Conservation (phyloP, 2,113 vertebrate species). For the Grammomys surdaster region DNA sequence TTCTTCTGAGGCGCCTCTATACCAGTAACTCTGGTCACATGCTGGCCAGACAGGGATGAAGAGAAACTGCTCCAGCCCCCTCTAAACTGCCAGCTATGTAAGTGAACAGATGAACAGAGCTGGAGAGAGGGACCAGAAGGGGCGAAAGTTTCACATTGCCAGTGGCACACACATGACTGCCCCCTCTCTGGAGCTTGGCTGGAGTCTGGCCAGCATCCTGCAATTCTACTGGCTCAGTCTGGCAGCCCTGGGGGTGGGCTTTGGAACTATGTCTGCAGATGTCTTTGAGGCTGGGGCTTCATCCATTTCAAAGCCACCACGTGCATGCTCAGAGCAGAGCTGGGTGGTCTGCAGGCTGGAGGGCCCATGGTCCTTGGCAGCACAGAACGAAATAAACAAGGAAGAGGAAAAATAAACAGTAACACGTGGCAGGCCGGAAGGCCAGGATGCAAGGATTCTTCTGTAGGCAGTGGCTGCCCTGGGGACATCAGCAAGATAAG, state of each 20-base stretch:
- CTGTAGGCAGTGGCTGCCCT: fast-evolving
- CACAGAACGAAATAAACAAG: not conserved
- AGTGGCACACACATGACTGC: too few species aligned
- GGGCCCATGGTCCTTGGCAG: not conserved
- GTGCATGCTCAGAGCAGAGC: too few species aligned
- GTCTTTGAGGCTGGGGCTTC: not conserved
- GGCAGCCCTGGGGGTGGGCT: not conserved
- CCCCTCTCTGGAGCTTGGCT: not conserved
- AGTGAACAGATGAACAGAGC: not conserved
- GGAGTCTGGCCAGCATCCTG: not conserved
- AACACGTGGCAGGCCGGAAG: not conserved
- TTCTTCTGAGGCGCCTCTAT: too few species aligned
- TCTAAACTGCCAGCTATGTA: not conserved
- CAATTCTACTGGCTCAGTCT: not conserved
- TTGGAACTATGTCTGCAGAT: not conserved
- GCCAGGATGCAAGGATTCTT: not conserved
- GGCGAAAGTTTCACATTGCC: not conserved
- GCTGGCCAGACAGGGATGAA: fast-evolving
- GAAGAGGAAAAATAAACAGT: not conserved
- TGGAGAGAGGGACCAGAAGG: not conserved
- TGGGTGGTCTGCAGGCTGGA: not conserved
- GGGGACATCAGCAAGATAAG: too few species aligned
- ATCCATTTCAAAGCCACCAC: not conserved
- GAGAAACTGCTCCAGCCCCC: fast-evolving
- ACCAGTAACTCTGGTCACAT: not conserved